Conservation (phyloP, 2,888 invertebrate genomes). For the Malachius bipustulatus region DNA sequence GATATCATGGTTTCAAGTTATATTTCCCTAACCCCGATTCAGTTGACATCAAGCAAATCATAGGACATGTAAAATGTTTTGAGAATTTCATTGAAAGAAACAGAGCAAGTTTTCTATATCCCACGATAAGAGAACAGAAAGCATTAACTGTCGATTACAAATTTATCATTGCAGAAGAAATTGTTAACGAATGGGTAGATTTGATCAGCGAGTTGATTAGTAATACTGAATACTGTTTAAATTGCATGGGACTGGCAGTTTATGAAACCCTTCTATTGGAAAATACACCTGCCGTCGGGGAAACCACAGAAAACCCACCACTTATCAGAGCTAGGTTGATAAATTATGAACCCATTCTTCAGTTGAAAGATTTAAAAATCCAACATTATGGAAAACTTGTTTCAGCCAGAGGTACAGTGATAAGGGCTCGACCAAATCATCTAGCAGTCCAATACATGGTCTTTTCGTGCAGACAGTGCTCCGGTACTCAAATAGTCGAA, state of each 20-base stretch:
- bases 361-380: constrained; percentile 57
- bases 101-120: constrained; percentile 39
- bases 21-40: no score
- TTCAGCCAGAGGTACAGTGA: constrained; percentile 73
- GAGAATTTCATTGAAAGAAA: constrained; percentile 44
- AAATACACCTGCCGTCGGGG: constrained; percentile 33
- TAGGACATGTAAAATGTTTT: constrained; percentile 41
- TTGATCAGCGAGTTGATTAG: constrained; percentile 48
- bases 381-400: constrained; percentile 69
- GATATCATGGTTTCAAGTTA: no score
- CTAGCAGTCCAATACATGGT: constrained; percentile 65
- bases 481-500: constrained; percentile 49
- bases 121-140: constrained; percentile 46
- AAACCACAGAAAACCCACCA: constrained; percentile 36
- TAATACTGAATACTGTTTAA: constrained; percentile 54
- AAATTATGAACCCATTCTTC: constrained; percentile 54
- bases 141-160: constrained; percentile 49
- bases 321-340: constrained; percentile 45
- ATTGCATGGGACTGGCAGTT: constrained; percentile 64
- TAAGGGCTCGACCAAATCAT: constrained; percentile 63
- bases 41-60: no score
- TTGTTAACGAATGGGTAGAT: constrained; percentile 45
- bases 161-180: constrained; percentile 43
- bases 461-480: constrained; percentile 63
- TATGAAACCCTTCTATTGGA: constrained; percentile 52